Conservation (phyloP, 2,888 invertebrate species). For the Neoitamus cyanurus region DNA sequence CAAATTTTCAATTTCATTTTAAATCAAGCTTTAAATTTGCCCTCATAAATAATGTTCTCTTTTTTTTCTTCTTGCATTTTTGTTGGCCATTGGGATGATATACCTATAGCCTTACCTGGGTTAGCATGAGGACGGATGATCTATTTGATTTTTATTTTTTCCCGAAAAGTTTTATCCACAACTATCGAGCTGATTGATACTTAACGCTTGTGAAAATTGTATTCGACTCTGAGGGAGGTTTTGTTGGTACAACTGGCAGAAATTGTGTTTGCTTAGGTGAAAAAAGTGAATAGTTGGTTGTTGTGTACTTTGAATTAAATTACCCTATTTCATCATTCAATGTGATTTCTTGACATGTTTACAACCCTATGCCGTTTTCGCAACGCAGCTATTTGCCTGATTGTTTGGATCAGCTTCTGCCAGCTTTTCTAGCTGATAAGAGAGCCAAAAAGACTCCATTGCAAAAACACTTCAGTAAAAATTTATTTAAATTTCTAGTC, state of each 20-base stretch:
- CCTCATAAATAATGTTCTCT: not conserved
- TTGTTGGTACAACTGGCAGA: not conserved
- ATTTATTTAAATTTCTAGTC: too few species aligned
- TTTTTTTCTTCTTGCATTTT: not conserved
- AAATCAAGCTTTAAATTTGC: slow-evolving; percentile 37
- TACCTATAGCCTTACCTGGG: not conserved
- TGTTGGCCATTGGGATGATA: not conserved
- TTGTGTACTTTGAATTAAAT: too few species aligned
- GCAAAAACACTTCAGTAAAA: too few species aligned
- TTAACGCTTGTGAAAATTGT: not conserved
- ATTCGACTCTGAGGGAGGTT: not conserved
- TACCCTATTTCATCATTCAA: too few species aligned
- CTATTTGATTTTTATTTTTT: not conserved
- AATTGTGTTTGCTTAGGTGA: not conserved
- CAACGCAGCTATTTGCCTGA: too few species aligned
- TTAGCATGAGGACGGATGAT: not conserved
- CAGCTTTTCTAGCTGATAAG: too few species aligned
- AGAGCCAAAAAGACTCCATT: too few species aligned
- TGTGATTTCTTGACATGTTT: too few species aligned
- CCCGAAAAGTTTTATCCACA: not conserved
- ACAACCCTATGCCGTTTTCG: too few species aligned
- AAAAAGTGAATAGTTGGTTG: too few species aligned
- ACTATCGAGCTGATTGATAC: not conserved
- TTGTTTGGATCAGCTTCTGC: too few species aligned
- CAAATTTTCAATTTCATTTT: slow-evolving; percentile 43